Conservation (phyloP, 2,888 invertebrate genomes). For the Conistra vaccinii region DNA sequence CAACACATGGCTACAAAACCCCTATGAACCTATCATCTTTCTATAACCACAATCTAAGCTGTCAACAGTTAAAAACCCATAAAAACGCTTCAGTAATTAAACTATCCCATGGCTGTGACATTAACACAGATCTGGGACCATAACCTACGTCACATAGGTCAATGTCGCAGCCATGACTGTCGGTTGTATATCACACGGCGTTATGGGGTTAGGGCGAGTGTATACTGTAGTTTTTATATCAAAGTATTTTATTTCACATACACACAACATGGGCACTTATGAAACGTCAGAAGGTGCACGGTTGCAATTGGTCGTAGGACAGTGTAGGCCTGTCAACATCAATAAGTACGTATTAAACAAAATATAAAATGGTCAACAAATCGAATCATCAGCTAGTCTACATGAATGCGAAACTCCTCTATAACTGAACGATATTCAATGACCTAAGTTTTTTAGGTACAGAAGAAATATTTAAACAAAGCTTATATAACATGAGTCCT, state of each 20-base stretch:
- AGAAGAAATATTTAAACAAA: too few relatives aligned
- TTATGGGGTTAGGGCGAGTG: conserved; percentile 29
- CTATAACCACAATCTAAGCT: conserved; percentile 24
- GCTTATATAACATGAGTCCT: too few relatives aligned
- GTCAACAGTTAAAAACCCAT: conserved; percentile 52
- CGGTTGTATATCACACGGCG: conserved; percentile 42
- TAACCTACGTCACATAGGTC: conserved; percentile 63
- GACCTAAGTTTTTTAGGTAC: too few relatives aligned
- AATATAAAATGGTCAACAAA: too few relatives aligned
- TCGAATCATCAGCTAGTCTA: too few relatives aligned
- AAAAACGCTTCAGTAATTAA: conserved; percentile 45
- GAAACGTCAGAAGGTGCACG: background rate
- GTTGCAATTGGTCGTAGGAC: background rate
- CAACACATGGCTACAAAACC: conserved; percentile 21
- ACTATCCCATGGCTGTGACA: conserved; percentile 31
- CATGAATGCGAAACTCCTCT: too few relatives aligned
- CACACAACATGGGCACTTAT: background rate
- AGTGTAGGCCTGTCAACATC: too few relatives aligned
- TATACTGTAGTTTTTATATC: conserved; percentile 9
- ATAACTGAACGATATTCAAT: too few relatives aligned
- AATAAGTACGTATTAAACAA: too few relatives aligned
- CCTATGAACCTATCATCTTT: conserved; percentile 1
- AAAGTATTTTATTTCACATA: too few relatives aligned
- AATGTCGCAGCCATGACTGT: conserved; percentile 48
- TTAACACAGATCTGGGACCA: conserved; percentile 50